phyloP scores from a whole-genome alignment of 2,113 vertebrate species.

The Anhinga anhinga region DNA sequence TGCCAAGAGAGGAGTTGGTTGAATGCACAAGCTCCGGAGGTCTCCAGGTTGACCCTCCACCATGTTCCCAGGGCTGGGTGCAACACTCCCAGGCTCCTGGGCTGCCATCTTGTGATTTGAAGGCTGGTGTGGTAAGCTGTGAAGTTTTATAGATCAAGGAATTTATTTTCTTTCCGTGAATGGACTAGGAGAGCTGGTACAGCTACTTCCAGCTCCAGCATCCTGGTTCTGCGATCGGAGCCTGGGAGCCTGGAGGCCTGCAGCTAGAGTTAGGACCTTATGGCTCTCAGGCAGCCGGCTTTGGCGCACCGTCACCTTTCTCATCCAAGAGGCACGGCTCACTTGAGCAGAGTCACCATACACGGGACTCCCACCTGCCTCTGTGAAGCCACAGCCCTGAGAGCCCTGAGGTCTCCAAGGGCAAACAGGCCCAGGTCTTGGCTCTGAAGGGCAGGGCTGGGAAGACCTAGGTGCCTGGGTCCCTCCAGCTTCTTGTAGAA shows the following conservation, averaged over 20 bases:
- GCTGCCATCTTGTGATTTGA: neutral
- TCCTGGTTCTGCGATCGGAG: neutral
- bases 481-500: neutral
- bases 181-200: neutral
- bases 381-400: fast-evolving
- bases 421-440: neutral
- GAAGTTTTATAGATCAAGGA: neutral
- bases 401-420: neutral
- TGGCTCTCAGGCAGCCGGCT: fast-evolving
- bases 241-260: fast-evolving
- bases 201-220: neutral
- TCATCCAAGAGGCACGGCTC: fast-evolving
- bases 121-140: neutral
- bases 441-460: neutral
- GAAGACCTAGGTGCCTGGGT: fast-evolving
- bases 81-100: neutral
- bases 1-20: neutral
- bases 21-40: neutral
- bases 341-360: fast-evolving
- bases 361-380: neutral
- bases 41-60: neutral
- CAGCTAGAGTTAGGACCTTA: neutral
- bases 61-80: neutral
- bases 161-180: neutral
- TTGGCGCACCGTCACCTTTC: neutral